Evolutionary conservation across 2,797 vertebrate genomes (phyloP), one percentile per base, ranked within the genome.

Genomic region (Channallabes apus): DNA sequence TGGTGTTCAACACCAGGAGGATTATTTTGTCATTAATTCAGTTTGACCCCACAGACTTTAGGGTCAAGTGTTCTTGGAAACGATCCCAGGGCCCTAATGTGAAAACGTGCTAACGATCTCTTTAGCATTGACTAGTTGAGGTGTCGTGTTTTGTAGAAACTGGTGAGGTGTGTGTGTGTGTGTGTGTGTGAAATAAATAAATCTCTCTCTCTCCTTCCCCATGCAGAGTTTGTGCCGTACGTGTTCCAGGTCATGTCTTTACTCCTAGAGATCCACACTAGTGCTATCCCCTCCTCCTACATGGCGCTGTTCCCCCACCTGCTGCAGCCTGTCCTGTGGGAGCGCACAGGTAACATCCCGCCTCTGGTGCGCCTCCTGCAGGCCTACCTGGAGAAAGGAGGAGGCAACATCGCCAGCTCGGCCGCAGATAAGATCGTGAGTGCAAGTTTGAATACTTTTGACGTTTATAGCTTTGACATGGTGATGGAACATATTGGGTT

Each of bases 221-320:
- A 84, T 87, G 86, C 94, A 99, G 98, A 99, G 91, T 99, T 99
- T 92, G 97, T 99, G 87, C 98, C 98, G 0, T 99, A 99, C 0
- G 98, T 99, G 90, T 99, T 99, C 93, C 98, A 99, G 95, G 98
- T 99, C 91, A 99, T 99, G 98, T 99, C 98, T 67, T 92, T 99
- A n/a, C 97, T 99, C 73, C 93, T 99, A 69, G 98, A 99, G 94
- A 99, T 99, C 92, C 98, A 99, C 92, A 95, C 95, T 88, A 96
- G 91, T 91, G 95, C 94, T 58, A 98, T 99, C 86, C 98, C 98
- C 0, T 91, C 96, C 0, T 97, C 98, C 67, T 99, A 99, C 73
- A 99, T 99, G 98, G 96, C 96, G 0, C 90, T 99, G 85, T 99
- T 99, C 91, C 98, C 98, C 62, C 98, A 99, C 88, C 96, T 99